Evolutionary conservation across 1,140 invertebrate genomes (phyloP).

Genomic region (Orussus abietinus): DNA sequence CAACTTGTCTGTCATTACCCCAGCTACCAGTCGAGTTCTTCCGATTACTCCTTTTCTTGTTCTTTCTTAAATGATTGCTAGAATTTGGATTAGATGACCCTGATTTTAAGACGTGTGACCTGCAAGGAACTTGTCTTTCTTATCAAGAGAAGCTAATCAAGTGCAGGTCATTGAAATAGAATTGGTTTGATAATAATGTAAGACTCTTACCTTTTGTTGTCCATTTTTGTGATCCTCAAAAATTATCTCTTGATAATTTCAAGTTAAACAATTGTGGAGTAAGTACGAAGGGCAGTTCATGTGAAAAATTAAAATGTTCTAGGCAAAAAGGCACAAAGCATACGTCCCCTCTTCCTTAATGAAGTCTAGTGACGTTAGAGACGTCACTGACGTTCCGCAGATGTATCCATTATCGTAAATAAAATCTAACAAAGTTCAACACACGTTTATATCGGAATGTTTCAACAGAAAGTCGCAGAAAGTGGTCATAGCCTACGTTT

Average conservation of each 20-base stretch:
- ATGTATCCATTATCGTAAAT: not conserved
- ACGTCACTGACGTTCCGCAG: not conserved
- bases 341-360: not conserved
- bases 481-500: too few relatives aligned
- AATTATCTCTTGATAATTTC: not conserved
- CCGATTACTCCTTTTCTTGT: not conserved
- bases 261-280: not conserved
- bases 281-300: not conserved
- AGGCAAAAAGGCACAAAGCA: not conserved
- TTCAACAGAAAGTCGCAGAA: too few relatives aligned
- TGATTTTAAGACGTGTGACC: not conserved
- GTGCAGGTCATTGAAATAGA: not conserved
- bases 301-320: not conserved
- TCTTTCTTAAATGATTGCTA: not conserved
- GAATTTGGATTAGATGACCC: not conserved
- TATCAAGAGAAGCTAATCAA: not conserved
- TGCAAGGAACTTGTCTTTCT: too few relatives aligned
- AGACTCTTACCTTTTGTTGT: constrained; percentile 1
- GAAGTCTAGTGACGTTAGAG: constrained; percentile 1
- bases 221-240: not conserved
- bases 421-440: too few relatives aligned
- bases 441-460: too few relatives aligned
- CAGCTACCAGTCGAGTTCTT: not conserved
- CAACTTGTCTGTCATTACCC: constrained; percentile 6
- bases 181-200: not conserved